A percentile compares a stretch with the other conserved stretches of the same genome.
Conservation (phyloP, 2,888 invertebrate genomes). For the Galerucella nymphaeae region DNA sequence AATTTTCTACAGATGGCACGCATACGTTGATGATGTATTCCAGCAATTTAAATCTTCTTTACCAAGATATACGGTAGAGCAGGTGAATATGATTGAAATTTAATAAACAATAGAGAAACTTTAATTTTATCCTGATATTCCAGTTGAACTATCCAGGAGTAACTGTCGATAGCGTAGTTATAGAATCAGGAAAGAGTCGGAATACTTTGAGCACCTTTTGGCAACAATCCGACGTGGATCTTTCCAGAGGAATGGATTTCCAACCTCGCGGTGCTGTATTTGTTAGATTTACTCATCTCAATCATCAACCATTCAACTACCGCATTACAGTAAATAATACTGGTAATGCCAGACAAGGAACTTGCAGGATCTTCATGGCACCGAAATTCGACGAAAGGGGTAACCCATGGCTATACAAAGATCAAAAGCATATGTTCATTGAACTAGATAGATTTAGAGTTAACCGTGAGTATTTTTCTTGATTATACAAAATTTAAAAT, state of each 20-base stretch:
- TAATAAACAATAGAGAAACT: neutral
- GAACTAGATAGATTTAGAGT: conserved; percentile 80
- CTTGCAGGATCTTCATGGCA: conserved; percentile 77
- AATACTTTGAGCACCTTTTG: conserved; percentile 79
- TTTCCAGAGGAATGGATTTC: conserved; percentile 86
- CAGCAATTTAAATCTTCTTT: conserved; percentile 78
- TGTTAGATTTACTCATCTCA: conserved; percentile 76
- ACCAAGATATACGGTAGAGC: conserved; percentile 71
- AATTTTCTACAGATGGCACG: conserved; percentile 87
- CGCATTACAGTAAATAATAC: conserved; percentile 62
- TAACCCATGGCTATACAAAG: conserved; percentile 71
- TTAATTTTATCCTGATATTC: conserved; percentile 32
- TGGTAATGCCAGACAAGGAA: conserved; percentile 67
- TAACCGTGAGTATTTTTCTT: conserved; percentile 66
- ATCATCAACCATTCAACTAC: conserved; percentile 78
- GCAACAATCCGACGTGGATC: conserved; percentile 82
- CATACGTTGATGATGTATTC: conserved; percentile 83
- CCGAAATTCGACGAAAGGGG: conserved; percentile 76
- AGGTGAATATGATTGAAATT: conserved; percentile 63
- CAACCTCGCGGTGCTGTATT: conserved; percentile 78
- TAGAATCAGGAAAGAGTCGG: conserved; percentile 67
- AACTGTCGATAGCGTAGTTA: conserved; percentile 69
- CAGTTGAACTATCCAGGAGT: conserved; percentile 75
- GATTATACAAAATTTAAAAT: neutral
- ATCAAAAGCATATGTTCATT: conserved; percentile 75